phyloP scores from a whole-genome alignment of 2,797 vertebrate species.

The Anguilla pacifica region DNA sequence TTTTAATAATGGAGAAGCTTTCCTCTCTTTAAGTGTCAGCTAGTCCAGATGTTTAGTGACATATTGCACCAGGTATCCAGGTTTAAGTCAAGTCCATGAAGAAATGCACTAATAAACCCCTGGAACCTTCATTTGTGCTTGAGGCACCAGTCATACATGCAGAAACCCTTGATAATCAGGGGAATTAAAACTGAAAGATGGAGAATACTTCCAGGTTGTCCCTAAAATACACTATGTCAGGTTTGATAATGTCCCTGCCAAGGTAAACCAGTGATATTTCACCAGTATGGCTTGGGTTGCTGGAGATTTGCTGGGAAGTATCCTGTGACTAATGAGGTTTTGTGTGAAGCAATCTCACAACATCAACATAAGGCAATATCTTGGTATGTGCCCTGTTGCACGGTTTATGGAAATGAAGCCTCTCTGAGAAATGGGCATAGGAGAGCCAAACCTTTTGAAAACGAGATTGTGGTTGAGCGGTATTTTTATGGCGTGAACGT shows the following conservation, averaged over 20 bases:
- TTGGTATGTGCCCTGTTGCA: not conserved
- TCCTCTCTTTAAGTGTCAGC: constrained; percentile 45
- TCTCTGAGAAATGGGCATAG: constrained; percentile 3
- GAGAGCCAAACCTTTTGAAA: not conserved
- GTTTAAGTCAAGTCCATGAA: constrained; percentile 54
- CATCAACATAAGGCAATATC: not conserved
- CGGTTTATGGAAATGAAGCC: not conserved
- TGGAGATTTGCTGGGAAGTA: not conserved
- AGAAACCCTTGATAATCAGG: not conserved
- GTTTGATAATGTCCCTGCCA: not conserved
- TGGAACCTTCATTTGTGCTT: constrained; percentile 37
- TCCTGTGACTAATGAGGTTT: not conserved
- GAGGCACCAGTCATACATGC: not conserved
- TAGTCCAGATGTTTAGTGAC: constrained; percentile 59
- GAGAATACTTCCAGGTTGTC: constrained; percentile 48
- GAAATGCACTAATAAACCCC: constrained; percentile 47
- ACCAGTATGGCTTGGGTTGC: too few species aligned
- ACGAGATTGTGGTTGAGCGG: not conserved
- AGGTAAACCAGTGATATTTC: not conserved
- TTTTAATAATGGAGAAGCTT: constrained; percentile 16
- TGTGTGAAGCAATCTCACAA: not conserved
- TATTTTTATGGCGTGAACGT: not conserved
- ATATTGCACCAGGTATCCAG: constrained; percentile 48
- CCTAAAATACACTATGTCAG: constrained; percentile 18
- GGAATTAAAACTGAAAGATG: constrained; percentile 43